These are phyloP conservation scores for Pissodes strobi DNA, from an alignment of 1,140 invertebrate genomes.

Conservation along the genomic window DNA sequence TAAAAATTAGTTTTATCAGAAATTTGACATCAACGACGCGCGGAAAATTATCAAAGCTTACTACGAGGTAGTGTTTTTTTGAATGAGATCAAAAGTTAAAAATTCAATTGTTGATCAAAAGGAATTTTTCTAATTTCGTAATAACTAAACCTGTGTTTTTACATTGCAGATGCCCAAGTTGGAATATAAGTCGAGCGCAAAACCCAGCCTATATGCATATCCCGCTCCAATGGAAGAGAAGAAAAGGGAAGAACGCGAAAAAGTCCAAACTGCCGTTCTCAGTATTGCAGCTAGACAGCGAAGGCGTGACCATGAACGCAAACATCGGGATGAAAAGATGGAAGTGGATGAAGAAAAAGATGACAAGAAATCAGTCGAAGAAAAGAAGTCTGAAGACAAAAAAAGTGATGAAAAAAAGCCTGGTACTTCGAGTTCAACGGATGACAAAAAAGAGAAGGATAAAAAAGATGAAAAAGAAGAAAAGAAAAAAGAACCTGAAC, in stretches of 20 bases:
- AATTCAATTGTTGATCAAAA: no score
- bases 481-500: conserved; percentile 83
- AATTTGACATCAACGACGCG: no score
- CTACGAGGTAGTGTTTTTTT: no score
- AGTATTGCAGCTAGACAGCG: conserved; percentile 93
- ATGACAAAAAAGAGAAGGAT: conserved; percentile 52
- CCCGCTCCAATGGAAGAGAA: conserved; percentile 97
- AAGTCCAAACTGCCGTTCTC: conserved; percentile 85
- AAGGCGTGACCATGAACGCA: conserved; percentile 71
- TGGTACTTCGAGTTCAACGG: no score
- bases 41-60: no score
- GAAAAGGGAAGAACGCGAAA: conserved; percentile 94
- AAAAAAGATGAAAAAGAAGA: conserved; percentile 60
- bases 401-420: conserved; percentile 51
- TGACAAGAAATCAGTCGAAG: conserved; percentile 39
- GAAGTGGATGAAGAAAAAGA: conserved; percentile 55
- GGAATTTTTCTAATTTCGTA: background rate
- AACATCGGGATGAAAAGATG: conserved; percentile 61
- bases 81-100: no score
- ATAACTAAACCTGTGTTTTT: conserved; percentile 5
- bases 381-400: conserved; percentile 49
- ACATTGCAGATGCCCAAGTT: conserved; percentile 86
- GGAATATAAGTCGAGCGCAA: conserved; percentile 90
- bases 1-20: no score
- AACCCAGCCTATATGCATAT: conserved; percentile 95